Evolutionary conservation across 2,113 vertebrate species (phyloP).

Genomic region (Salvelinus fontinalis): DNA sequence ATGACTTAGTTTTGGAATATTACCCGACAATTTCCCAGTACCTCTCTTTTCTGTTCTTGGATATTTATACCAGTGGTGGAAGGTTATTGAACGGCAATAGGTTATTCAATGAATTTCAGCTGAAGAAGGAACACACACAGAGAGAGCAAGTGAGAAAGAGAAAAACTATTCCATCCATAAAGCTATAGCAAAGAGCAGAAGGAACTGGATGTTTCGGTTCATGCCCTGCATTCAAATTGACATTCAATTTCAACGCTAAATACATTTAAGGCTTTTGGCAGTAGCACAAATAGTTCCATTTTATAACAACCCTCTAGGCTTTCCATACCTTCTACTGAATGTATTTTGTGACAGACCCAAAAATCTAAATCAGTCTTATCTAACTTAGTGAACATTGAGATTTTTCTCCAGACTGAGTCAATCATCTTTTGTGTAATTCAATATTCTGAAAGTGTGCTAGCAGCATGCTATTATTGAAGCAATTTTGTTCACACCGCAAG

Average conservation of each 20-base stretch:
- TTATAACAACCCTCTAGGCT: neutral
- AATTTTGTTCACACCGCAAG: too few species aligned
- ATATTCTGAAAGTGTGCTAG: neutral
- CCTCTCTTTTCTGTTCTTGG: conserved; percentile 39
- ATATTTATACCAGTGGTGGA: conserved; percentile 63
- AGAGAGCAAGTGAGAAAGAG: conserved; percentile 16
- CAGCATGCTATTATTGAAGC: neutral
- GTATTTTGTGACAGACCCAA: neutral
- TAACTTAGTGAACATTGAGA: neutral
- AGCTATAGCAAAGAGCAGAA: conserved; percentile 11
- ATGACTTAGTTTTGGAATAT: neutral
- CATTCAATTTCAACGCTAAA: neutral
- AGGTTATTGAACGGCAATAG: conserved; percentile 68
- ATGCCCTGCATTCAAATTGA: too few species aligned
- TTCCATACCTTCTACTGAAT: neutral
- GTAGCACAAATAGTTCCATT: neutral
- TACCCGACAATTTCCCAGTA: conserved; percentile 22
- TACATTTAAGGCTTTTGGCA: neutral
- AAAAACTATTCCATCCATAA: conserved; percentile 28
- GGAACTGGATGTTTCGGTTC: neutral
- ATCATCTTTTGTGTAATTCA: neutral
- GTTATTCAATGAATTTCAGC: conserved; percentile 39
- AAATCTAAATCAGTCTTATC: neutral
- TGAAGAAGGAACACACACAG: conserved; percentile 12
- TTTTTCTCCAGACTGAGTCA: neutral